These are phyloP conservation scores for Melitaea cinxia DNA, from an alignment of 1,140 invertebrate genomes.

Conservation along the genomic window DNA sequence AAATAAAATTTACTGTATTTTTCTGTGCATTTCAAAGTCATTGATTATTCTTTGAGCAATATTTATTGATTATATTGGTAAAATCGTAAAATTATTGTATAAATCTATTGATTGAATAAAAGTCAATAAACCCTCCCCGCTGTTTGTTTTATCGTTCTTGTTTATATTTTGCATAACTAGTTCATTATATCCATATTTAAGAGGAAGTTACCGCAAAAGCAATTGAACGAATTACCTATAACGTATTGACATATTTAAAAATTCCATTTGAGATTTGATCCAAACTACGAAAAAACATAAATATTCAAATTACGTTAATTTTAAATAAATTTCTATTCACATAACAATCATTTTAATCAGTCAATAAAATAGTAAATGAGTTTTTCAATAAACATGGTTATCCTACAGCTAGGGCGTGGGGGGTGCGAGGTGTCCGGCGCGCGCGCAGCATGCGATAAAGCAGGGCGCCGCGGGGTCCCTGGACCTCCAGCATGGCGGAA, in stretches of 20 bases:
- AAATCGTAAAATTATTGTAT: not conserved
- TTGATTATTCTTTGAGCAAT: too few species aligned
- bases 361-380: conserved; percentile 36
- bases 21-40: too few species aligned
- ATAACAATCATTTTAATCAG: conserved; percentile 5
- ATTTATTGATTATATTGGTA: conserved; percentile 12
- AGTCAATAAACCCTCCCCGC: not conserved
- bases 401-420: conserved; percentile 43
- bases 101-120: not conserved
- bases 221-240: not conserved
- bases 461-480: conserved; percentile 71
- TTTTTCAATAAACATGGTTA: conserved; percentile 34
- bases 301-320: not conserved
- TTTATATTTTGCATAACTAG: not conserved
- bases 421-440: conserved; percentile 64
- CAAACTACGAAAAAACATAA: not conserved
- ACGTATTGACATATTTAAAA: not conserved
- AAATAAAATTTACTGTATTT: too few species aligned
- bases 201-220: not conserved
- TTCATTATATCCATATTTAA: not conserved
- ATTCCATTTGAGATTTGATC: too few species aligned
- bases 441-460: conserved; percentile 76
- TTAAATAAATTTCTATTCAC: not conserved
- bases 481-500: conserved; percentile 63
- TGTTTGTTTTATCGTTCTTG: not conserved